Base-by-base conservation (phyloP, 1,140 invertebrate genomes). In the Cydia fagiglandana region DNA sequence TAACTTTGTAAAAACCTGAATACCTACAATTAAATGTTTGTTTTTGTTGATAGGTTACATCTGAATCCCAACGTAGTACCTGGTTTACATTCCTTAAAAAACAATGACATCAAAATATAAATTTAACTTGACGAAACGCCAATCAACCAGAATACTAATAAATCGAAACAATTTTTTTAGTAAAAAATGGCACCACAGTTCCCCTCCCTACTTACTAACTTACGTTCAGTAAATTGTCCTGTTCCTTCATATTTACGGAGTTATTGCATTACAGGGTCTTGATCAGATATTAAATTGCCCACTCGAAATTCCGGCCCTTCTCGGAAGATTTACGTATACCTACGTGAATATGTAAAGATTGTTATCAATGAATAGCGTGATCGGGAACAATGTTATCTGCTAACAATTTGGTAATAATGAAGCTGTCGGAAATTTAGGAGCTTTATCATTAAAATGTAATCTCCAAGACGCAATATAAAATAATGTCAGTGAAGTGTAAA, bases 251-350 rank as follows among this genome's bases (percentile, higher is more conserved):
- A 86, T 91, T 91, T 88, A 84, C 84, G 76, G 77, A 86, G 84
- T 89, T 89, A 91, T 91, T 89, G 83, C 76, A 79, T 81, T 81
- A 81, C 85, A 84, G 87, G 88, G 84, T 83, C 83, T 86, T 88
- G 84, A 87, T 87, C 84, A 86, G 88, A 88, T 88, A 91, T 84
- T 84, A 88, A 87, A 91, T 89, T 87, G 85, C 84, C 81, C 81
- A 74, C 79, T 79, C 75, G 78, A 80, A 79, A 81, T 82, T 77
- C 73, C 83, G 81, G 75, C 83, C 81, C 80, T 81, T 81, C 80
- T 82, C 74, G 86, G 82, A 84, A 80, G 84, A 84, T 83, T 84
- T 85, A 85, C 20, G 73, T 24, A 50, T 84, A 82, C 76, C 78
- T 79, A 76, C 80, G 61, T 64, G 34, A 17, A 34, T 47, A 75